Base-by-base conservation (phyloP, 1,140 invertebrate species). In the Ladona fulva region DNA sequence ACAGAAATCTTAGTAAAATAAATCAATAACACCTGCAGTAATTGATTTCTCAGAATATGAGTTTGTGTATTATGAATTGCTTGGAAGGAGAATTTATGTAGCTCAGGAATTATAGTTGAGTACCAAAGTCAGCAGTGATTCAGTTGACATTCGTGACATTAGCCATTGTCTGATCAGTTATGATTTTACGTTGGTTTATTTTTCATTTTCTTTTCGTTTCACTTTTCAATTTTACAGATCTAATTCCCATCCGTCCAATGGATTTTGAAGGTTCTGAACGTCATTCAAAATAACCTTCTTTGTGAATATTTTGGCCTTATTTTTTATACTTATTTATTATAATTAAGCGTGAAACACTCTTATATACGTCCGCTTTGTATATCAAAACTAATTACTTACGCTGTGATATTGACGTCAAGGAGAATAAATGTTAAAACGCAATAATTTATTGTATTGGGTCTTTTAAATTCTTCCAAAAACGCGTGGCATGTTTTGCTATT, bases 301-400 rank as follows among this genome's bases (percentile, higher is more conserved):
- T 66, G 52, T 66, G 52, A 66, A 66, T 66, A 66, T 66, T 66
- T 66, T 66, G 52, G 52, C 52, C 52, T 66, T 66, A 66, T 66
- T 66, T 66, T 66, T 66, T 22, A 19, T 66, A 66, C 52, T 66
- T 66, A 66, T 66, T 66, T 66, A 66, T 66, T 66, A 66, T 66
- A 66, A 66, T 66, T 66, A 66, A 66, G 52, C 52, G 52, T 66
- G 52, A 66, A 66, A 66, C 52, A 66, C 52, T 66, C 52, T 37
- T 37, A 66, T 22, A 66, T 66, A 66, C 52, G 52, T 66, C 52
- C 52, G 52, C 52, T 66, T 66, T 66, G 52, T 66, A 66, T 66
- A 66, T 66, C 52, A 66, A 52, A 66, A 66, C 52, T 66, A 66
- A 66, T 66, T 66, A 66, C 52, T 66, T 66, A 22, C 52, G 52